Percentiles rank a stretch among this genome's conserved stretches.
These are phyloP conservation scores for Anguilla marmorata DNA, from an alignment of 2,797 vertebrate species.

Conservation along the genomic window DNA sequence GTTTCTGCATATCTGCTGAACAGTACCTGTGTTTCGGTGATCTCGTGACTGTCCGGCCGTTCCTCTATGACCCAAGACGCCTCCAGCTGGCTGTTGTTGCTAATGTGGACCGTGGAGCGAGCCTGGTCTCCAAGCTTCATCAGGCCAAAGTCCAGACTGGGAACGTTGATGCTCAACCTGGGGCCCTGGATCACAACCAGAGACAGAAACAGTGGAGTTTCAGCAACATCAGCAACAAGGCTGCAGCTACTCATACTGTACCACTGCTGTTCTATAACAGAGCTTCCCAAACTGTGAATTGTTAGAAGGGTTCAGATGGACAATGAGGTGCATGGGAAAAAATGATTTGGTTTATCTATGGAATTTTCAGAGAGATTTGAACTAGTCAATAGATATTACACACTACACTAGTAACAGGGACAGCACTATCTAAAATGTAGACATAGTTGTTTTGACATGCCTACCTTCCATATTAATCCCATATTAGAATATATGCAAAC, in stretches of 20 bases:
- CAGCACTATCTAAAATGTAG: too few species aligned
- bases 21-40: conserved; percentile 54
- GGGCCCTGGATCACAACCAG: conserved; percentile 76
- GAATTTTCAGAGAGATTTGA: not conserved
- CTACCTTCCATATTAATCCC: too few species aligned
- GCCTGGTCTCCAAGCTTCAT: conserved; percentile 70
- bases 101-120: conserved; percentile 67
- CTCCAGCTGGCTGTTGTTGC: conserved; percentile 77
- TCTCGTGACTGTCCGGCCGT: conserved; percentile 25
- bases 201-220: not conserved
- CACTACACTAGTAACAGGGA: not conserved
- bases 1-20: not conserved
- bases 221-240: not conserved
- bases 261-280: not conserved
- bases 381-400: not conserved
- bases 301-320: not conserved
- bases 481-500: too few species aligned
- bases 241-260: not conserved
- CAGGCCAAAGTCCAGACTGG: conserved; percentile 82
- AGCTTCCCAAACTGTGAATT: not conserved
- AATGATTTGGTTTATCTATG: not conserved
- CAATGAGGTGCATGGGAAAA: too few species aligned
- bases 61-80: conserved; percentile 81
- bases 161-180: conserved; percentile 64
- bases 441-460: too few species aligned